Percentiles rank a stretch among this genome's conserved stretches.
These are phyloP conservation scores for Orycteropus afer DNA, from an alignment of 2,113 vertebrate species.

Conservation along the genomic window DNA sequence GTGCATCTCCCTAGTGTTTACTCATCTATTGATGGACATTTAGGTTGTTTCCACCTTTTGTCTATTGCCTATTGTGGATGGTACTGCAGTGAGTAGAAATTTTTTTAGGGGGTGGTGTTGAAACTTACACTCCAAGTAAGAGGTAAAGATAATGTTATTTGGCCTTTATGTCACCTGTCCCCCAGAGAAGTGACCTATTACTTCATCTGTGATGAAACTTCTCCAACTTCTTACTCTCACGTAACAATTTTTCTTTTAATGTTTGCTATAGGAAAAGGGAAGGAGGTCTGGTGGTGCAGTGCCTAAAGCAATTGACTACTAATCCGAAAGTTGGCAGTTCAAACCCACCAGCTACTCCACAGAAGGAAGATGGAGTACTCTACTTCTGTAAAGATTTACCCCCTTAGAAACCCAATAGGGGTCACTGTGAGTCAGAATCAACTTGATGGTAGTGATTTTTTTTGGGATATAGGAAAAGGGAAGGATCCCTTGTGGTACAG, in stretches of 20 bases:
- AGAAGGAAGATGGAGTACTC: neutral
- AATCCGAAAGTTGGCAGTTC: neutral
- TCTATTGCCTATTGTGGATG: neutral
- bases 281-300: neutral
- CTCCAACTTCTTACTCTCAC: neutral
- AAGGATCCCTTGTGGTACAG: neutral
- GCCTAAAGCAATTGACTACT: neutral
- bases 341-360: neutral
- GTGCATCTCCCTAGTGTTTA: too few species aligned
- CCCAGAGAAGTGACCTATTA: neutral
- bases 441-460: too few species aligned
- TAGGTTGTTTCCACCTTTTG: neutral
- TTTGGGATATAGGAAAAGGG: too few species aligned
- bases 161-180: neutral
- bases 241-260: neutral
- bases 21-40: neutral
- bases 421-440: too few species aligned
- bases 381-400: neutral
- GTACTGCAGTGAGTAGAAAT: neutral
- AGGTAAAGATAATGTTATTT: neutral
- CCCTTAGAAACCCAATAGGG: too few species aligned
- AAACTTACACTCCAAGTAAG: constrained; percentile 25
- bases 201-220: neutral
- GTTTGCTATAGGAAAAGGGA: neutral
- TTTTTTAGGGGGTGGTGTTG: neutral